phyloP scores from a whole-genome alignment of 2,113 vertebrate genomes.

The Hydropotes inermis region DNA sequence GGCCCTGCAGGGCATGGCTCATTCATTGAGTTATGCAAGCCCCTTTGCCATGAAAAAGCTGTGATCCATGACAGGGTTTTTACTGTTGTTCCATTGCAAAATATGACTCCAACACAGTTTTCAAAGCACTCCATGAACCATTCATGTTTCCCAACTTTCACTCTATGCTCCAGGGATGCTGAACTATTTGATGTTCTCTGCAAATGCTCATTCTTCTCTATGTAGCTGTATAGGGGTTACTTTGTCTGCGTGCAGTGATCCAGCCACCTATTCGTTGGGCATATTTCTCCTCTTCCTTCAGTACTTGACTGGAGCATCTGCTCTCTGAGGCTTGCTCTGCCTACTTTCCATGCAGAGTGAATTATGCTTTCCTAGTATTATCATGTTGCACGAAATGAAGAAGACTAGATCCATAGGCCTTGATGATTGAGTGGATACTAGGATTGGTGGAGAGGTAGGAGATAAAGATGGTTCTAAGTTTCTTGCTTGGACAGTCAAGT shows the following conservation, averaged over 20 bases:
- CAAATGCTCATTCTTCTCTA: background rate
- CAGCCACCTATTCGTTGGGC: background rate
- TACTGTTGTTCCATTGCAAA: background rate
- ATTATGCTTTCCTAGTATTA: background rate
- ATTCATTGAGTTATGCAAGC: background rate
- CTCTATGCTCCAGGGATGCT: background rate
- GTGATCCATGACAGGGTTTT: background rate
- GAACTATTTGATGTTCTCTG: background rate
- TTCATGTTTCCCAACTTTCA: background rate
- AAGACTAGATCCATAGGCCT: background rate
- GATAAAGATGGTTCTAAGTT: background rate
- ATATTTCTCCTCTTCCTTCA: background rate
- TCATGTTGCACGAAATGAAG: background rate
- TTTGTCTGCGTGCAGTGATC: background rate
- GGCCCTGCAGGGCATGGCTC: background rate
- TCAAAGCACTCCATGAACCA: background rate
- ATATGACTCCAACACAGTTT: background rate
- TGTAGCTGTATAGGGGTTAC: background rate
- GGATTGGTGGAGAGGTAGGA: background rate
- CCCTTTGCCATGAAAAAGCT: background rate
- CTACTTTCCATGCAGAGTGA: background rate
- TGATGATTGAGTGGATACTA: background rate
- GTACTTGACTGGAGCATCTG: background rate
- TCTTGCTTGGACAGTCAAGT: background rate
- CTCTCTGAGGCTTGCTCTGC: background rate